Evolutionary conservation across 2,888 invertebrate genomes (phyloP).

Genomic region (Marronus borbonicus): DNA sequence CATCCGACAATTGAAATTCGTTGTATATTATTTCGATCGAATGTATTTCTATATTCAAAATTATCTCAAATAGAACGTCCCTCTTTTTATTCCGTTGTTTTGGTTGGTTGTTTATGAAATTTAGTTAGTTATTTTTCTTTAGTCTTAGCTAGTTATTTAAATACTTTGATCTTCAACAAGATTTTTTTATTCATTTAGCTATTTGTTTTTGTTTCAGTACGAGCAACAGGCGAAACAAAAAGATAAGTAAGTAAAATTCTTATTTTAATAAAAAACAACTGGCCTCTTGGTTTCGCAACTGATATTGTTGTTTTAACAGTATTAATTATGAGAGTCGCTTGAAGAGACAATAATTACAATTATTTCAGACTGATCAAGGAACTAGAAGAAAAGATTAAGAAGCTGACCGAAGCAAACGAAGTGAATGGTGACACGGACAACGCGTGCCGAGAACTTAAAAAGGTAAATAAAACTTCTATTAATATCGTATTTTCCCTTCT

Average conservation of each 20-base stretch:
- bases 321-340: not conserved
- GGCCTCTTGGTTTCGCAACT: not conserved
- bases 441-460: slow-evolving; percentile 57
- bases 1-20: not conserved
- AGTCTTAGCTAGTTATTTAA: not conserved
- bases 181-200: too few species aligned
- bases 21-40: not conserved
- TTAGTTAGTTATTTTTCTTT: slow-evolving; percentile 12
- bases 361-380: slow-evolving; percentile 57
- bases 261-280: too few species aligned
- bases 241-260: slow-evolving; percentile 42
- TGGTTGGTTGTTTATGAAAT: not conserved
- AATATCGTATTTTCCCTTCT: not conserved
- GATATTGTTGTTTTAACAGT: too few species aligned
- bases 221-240: slow-evolving; percentile 41
- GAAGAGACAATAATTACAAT: not conserved
- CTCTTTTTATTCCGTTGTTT: not conserved
- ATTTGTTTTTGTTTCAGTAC: slow-evolving; percentile 50
- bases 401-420: slow-evolving; percentile 60
- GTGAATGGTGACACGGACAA: slow-evolving; percentile 59
- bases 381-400: slow-evolving; percentile 63
- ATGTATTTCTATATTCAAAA: slow-evolving; percentile 27
- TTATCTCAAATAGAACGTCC: not conserved
- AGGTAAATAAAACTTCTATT: slow-evolving; percentile 55
- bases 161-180: slow-evolving; percentile 53